phyloP scores from a whole-genome alignment of 2,888 invertebrate genomes.

The Cyrtodaria siliqua region DNA sequence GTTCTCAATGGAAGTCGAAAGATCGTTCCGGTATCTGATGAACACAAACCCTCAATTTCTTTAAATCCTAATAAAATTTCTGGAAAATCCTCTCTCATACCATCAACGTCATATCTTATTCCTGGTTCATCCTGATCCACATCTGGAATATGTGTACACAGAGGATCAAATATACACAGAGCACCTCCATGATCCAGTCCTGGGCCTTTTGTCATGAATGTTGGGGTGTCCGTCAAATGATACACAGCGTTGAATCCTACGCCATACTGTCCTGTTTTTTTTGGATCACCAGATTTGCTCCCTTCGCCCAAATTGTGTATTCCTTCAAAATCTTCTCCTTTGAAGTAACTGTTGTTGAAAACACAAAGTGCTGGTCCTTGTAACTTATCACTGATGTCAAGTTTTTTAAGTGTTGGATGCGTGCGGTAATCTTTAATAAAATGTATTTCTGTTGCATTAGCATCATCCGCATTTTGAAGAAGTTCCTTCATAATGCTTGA shows the following conservation, averaged over 20 bases:
- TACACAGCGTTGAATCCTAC: constrained; percentile 85
- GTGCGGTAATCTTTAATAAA: constrained; percentile 58
- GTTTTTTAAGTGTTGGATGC: neutral
- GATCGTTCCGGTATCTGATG: constrained; percentile 43
- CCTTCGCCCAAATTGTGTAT: constrained; percentile 82
- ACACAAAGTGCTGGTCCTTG: constrained; percentile 84
- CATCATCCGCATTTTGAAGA: constrained; percentile 82
- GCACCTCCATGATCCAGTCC: constrained; percentile 58
- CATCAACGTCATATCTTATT: constrained; percentile 46
- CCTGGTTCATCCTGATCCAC: constrained; percentile 68
- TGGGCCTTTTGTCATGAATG: constrained; percentile 78
- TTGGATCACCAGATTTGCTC: constrained; percentile 79
- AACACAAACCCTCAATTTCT: too few species aligned
- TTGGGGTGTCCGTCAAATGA: constrained; percentile 83
- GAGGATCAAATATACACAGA: constrained; percentile 77
- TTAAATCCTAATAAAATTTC: constrained; percentile 74
- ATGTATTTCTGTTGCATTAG: constrained; percentile 78
- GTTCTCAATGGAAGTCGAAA: constrained; percentile 67
- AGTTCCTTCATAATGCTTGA: constrained; percentile 81
- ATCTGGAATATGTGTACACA: constrained; percentile 65
- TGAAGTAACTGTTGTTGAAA: constrained; percentile 82
- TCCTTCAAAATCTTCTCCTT: constrained; percentile 77
- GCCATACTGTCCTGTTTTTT: constrained; percentile 84
- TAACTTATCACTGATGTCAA: constrained; percentile 37
- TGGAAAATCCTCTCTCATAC: constrained; percentile 56